Evolutionary conservation across 1,140 invertebrate species (phyloP).

Genomic region (Microplitis mediator): DNA sequence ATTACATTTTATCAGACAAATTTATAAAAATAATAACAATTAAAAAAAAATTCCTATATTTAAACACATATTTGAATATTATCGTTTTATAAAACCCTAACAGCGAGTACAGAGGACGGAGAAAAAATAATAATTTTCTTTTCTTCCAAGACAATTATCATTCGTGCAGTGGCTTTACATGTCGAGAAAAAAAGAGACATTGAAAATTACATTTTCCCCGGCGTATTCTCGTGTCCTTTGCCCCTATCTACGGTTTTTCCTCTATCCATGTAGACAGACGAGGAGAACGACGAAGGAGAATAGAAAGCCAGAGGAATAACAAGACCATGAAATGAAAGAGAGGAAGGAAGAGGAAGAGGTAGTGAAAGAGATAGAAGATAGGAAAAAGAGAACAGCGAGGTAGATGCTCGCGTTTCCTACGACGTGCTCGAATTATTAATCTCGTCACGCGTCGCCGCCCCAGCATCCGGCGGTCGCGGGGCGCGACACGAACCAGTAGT

Average conservation of each 20-base stretch:
- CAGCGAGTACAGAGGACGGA: neutral
- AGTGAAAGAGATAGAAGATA: neutral
- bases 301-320: neutral
- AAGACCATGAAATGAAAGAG: neutral
- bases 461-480: constrained; percentile 30
- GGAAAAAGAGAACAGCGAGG: neutral
- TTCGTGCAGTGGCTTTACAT: neutral
- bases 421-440: constrained; percentile 45
- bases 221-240: neutral
- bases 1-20: no score
- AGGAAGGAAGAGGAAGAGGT: neutral
- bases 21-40: no score
- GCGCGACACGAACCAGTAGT: neutral
- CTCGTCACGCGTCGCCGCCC: constrained; percentile 44
- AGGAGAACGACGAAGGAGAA: neutral
- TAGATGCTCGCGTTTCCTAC: constrained; percentile 20
- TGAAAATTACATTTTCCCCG: neutral
- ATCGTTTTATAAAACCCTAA: neutral
- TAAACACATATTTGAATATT: neutral
- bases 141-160: neutral
- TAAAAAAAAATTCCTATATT: no score
- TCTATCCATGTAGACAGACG: neutral
- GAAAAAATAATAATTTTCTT: neutral
- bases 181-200: neutral
- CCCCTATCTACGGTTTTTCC: neutral